A percentile compares a stretch with the other conserved stretches of the same genome.
Evolutionary conservation across 2,113 vertebrate species (phyloP).

Genomic region (Ochotona princeps): DNA sequence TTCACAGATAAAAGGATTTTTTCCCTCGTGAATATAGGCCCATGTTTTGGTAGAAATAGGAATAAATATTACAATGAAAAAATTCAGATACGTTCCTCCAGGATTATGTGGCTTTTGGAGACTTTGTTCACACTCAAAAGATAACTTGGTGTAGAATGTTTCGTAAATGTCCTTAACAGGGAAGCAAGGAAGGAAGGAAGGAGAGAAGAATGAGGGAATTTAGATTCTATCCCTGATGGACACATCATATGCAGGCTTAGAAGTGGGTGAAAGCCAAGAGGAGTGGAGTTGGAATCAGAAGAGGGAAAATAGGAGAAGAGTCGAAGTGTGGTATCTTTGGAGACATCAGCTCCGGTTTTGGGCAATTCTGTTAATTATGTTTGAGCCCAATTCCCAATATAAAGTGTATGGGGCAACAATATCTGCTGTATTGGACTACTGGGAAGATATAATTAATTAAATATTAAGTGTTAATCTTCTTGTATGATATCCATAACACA

Average conservation of each 20-base stretch:
- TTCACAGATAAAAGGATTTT: neutral
- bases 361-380: neutral
- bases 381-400: neutral
- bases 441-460: neutral
- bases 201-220: neutral
- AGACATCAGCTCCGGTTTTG: neutral
- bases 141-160: neutral
- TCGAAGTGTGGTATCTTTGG: neutral
- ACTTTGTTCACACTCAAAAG: neutral
- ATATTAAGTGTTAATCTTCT: neutral
- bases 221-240: neutral
- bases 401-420: neutral
- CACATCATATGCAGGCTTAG: neutral
- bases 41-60: neutral
- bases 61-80: conserved; percentile 22
- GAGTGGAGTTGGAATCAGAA: neutral
- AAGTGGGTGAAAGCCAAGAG: neutral
- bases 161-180: neutral
- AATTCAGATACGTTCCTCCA: neutral
- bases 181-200: neutral
- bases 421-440: neutral
- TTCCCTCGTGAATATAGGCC: conserved; percentile 49
- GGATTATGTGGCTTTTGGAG: conserved; percentile 7
- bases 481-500: neutral
- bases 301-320: neutral